Conservation (phyloP, 2,113 vertebrate species). For the Ranitomeya imitator region DNA sequence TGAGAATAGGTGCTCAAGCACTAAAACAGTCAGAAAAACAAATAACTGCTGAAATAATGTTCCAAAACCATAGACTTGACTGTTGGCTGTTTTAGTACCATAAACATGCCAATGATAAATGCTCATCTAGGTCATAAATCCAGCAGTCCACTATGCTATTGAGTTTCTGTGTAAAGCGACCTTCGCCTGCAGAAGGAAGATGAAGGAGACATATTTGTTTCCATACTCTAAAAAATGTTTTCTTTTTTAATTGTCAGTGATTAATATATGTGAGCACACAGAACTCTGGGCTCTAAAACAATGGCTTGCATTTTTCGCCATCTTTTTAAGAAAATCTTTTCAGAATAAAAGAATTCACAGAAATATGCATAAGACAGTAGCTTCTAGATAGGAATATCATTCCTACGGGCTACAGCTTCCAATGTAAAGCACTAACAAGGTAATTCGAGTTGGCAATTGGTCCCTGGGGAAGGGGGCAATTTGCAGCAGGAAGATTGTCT, state of each 20-base stretch:
- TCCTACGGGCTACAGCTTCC: conserved; percentile 14
- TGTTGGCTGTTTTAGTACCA: neutral
- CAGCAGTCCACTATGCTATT: neutral
- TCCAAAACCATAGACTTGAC: neutral
- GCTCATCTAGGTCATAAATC: neutral
- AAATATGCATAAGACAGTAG: conserved; percentile 5
- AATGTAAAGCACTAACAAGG: conserved; percentile 41
- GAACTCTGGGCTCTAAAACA: neutral
- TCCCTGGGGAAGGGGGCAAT: conserved; percentile 28
- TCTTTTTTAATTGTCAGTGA: neutral
- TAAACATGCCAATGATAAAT: neutral
- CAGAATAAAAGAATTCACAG: neutral
- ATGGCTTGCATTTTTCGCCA: neutral
- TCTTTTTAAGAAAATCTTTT: neutral
- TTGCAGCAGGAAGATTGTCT: conserved; percentile 42
- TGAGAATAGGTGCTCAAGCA: neutral
- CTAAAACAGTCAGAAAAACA: neutral
- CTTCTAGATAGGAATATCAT: conserved; percentile 31
- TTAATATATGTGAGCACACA: neutral
- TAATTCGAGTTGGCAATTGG: conserved; percentile 42
- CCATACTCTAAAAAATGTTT: neutral
- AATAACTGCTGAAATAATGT: neutral
- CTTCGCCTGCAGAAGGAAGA: neutral
- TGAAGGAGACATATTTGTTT: neutral
- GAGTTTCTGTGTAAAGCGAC: neutral